These are phyloP conservation scores for Drosophila leontia DNA, from an alignment of 1,140 invertebrate genomes.

Conservation along the genomic window DNA sequence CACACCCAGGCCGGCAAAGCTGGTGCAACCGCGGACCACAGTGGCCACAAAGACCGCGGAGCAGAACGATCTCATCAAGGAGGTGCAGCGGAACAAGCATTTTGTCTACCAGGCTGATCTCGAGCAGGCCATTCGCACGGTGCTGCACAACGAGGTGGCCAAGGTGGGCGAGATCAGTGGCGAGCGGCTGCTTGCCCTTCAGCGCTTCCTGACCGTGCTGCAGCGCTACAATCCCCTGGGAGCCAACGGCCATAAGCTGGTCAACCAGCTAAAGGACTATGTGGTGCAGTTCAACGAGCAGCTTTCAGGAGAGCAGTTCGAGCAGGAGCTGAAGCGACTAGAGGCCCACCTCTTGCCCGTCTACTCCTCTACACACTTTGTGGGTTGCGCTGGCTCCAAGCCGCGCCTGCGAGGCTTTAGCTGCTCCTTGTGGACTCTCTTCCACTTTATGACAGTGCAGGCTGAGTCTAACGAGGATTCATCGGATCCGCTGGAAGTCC, in stretches of 20 bases:
- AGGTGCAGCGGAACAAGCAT: slow-evolving; percentile 76
- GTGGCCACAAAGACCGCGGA: neutral
- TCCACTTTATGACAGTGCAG: slow-evolving; percentile 96
- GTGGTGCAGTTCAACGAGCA: slow-evolving; percentile 66
- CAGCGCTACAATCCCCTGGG: slow-evolving; percentile 86
- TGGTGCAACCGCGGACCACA: neutral
- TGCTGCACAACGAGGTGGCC: slow-evolving; percentile 92
- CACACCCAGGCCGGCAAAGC: slow-evolving; percentile 62
- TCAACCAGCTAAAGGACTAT: slow-evolving; percentile 85
- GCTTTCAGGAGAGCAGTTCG: slow-evolving; percentile 66
- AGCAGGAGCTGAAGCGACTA: slow-evolving; percentile 59
- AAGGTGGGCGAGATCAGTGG: slow-evolving; percentile 89
- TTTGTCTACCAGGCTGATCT: slow-evolving; percentile 93
- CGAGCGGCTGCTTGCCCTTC: slow-evolving; percentile 89
- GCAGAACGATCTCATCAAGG: slow-evolving; percentile 46
- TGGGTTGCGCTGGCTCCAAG: slow-evolving; percentile 89
- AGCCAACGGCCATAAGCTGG: slow-evolving; percentile 87
- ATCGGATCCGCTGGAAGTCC: slow-evolving; percentile 88
- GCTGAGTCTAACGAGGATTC: slow-evolving; percentile 86
- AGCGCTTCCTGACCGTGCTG: slow-evolving; percentile 90
- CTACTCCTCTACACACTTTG: slow-evolving; percentile 73
- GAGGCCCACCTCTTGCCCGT: slow-evolving; percentile 51
- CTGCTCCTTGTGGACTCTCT: slow-evolving; percentile 97
- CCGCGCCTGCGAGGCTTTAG: slow-evolving; percentile 94
- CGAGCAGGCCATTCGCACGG: slow-evolving; percentile 92